Base-by-base conservation (phyloP, 2,113 vertebrate genomes). In the Cyprinodon variegatus region DNA sequence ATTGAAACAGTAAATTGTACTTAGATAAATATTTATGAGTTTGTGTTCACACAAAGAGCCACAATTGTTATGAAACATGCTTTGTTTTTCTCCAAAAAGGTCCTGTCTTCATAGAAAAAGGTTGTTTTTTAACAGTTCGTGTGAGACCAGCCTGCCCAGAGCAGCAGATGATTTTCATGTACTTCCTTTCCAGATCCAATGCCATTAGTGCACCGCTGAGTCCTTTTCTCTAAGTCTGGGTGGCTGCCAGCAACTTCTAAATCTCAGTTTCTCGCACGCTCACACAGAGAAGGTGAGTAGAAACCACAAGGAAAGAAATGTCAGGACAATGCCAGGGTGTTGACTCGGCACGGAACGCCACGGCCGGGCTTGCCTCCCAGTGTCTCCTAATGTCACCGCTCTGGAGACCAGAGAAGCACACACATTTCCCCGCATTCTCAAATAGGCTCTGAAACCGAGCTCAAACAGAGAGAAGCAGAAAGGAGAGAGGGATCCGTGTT, bases 331-430 rank as follows among this genome's bases (percentile, higher is more conserved):
- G 90, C 89, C 79, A 77, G 84, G 64, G 84, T 83, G 85, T 88
- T 87, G 77, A 78, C 77, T 65, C 41, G 41, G 41, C 41, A 41
- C 9, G 41, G 50, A 15, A 57, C 38, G 80, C 81, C 86, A 65
- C 4, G 70, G 62, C 80, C 67, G 61, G 73, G 61, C 68, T 83
- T 29, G 77, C 61, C 61, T 82, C 67, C 11, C 43, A 85, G 70
- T 74, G 66, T 66, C 76, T 86, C 77, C 83, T 87, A 91, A 93
- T 93, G 90, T 88, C 88, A 91, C 78, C 72, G 75, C 90, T 86
- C 92, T 69, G 74, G 88, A 91, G 92, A 88, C 59, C 69, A 7
- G 48, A 67, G 79, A 41, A 41, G 67, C 61, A 40, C 70, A 60
- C 61, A 68, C 72, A 62, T 48, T 65, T 60, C 65, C 76, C 43